phyloP scores from a whole-genome alignment of 2,797 vertebrate genomes.

The Anolis apletophallus region DNA sequence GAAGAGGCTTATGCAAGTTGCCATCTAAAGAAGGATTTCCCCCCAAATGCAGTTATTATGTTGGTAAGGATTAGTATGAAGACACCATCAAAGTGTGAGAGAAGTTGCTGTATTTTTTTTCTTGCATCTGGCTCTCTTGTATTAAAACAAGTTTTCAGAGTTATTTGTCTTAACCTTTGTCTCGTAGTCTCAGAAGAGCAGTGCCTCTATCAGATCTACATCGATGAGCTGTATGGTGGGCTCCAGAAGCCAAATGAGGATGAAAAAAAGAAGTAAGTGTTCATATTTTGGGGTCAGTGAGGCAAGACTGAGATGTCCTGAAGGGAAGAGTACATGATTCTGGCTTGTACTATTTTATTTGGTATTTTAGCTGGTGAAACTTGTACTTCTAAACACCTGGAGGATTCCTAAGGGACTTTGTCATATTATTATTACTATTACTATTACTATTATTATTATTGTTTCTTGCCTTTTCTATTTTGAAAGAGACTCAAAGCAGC shows the following conservation, averaged over 20 bases:
- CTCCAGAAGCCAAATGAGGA: conserved; percentile 95
- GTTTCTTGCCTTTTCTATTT: too few relatives aligned
- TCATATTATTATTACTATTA: too few relatives aligned
- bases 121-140: background rate
- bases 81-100: background rate
- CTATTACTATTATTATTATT: too few relatives aligned
- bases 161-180: conserved; percentile 13
- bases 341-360: background rate
- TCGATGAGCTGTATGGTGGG: conserved; percentile 95
- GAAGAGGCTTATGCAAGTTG: too few relatives aligned
- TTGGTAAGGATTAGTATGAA: background rate
- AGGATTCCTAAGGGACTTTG: too few relatives aligned
- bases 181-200: conserved; percentile 94
- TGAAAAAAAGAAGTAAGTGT: conserved; percentile 94
- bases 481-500: background rate
- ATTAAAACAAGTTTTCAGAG: too few relatives aligned
- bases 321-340: too few relatives aligned
- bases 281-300: background rate
- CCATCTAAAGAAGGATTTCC: too few relatives aligned
- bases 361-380: background rate
- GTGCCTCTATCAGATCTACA: conserved; percentile 97
- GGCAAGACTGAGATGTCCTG: background rate
- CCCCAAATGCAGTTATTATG: too few relatives aligned
- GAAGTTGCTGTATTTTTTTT: background rate
- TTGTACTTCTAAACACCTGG: too few relatives aligned